Percentiles rank a stretch among this genome's conserved stretches.
These are phyloP conservation scores for Lacerta agilis DNA, from an alignment of 2,797 vertebrate species.

Conservation along the genomic window DNA sequence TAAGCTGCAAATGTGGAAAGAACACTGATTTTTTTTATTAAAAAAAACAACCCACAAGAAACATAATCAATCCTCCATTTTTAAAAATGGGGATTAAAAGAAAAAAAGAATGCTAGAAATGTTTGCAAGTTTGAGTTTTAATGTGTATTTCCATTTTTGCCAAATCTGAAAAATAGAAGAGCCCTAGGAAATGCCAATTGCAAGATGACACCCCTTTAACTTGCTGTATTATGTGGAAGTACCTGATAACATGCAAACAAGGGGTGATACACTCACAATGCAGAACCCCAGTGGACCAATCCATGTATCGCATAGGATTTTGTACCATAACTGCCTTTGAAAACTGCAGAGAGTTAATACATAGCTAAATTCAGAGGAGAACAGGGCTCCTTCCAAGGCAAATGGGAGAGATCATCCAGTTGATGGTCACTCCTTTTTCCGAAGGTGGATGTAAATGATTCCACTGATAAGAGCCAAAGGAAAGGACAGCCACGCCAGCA, in stretches of 20 bases:
- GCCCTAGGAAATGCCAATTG: constrained; percentile 6
- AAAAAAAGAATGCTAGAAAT: background rate
- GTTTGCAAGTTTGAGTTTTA: background rate
- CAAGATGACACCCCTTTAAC: background rate
- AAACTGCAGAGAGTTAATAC: constrained; percentile 34
- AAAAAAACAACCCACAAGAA: background rate
- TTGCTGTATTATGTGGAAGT: background rate
- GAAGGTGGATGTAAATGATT: constrained; percentile 87
- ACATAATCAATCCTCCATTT: background rate
- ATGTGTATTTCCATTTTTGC: background rate
- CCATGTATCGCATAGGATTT: background rate
- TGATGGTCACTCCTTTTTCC: constrained; percentile 83
- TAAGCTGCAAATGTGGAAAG: background rate
- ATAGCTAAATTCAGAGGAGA: constrained; percentile 25
- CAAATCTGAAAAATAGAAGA: background rate
- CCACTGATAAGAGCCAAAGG: constrained; percentile 86
- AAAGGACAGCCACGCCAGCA: constrained; percentile 87
- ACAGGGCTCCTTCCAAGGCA: background rate
- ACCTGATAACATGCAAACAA: background rate
- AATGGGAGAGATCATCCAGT: background rate
- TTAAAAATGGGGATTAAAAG: background rate
- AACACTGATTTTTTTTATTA: background rate
- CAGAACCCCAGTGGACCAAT: background rate
- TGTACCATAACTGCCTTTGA: constrained; percentile 2
- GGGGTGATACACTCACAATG: background rate